Evolutionary conservation across 2,888 invertebrate genomes (phyloP), one percentile per base, ranked within the genome.

Genomic region (Noctua janthe): DNA sequence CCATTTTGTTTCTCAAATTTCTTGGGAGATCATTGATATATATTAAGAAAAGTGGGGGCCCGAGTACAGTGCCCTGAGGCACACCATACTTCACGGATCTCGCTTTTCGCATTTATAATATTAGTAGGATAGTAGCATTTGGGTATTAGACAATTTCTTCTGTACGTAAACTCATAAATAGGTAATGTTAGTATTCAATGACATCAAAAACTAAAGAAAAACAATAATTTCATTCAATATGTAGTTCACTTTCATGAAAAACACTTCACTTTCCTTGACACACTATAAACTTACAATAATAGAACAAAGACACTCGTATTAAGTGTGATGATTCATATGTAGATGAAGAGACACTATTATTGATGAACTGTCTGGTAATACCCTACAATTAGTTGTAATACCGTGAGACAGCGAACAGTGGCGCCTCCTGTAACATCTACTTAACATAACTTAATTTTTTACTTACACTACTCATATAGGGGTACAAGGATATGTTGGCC

Each of bases 361-460:
- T 84, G 67, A 67, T 56, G 56, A 51, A 51, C 54, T 23, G 73
- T 23, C 66, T 62, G 23, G 76, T 83, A 39, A 59, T 73, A 49
- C 47, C 1, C 23, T 23, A 13, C 49, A 56, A 51, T 56, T 29
- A 56, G 59, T 29, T 71, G 80, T 80, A 62, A 70, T 64, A 23
- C 56, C 64, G 69, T 86, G 84, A 67, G 78, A 82, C 47, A 56
- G 64, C 39, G n/a, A 51, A 15, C 59, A 62, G 54, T 71, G 70
- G 74, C 66, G 49, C 72, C 84, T 59, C 17, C 82, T 78, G n/a
- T 17, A 29, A 78, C 29, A 15, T n/a, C 13, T 29, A 10, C 23
- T 23, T 43, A 20, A 43, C 56, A 11, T 39, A 35, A 17, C 49
- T 54, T 29, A 69, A 3, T 39, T n/a, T 20, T n/a, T 39, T 71